phyloP scores from a whole-genome alignment of 2,888 invertebrate species.

The Campoletis raptor region DNA sequence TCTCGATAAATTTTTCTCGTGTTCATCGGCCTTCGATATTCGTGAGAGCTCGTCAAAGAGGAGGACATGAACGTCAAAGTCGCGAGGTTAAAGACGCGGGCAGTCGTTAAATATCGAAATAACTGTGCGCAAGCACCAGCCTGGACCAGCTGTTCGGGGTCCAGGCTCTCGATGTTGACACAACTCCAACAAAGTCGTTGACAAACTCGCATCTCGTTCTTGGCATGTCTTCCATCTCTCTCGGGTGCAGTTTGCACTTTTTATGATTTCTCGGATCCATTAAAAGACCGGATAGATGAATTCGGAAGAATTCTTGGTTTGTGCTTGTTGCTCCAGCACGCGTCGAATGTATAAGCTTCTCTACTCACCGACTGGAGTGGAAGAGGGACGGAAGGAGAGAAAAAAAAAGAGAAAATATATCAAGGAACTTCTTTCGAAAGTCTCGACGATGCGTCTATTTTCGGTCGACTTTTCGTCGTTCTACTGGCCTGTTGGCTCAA shows the following conservation, averaged over 20 bases:
- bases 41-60: constrained; percentile 27
- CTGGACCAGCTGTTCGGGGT: constrained; percentile 82
- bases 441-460: constrained; percentile 64
- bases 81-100: constrained; percentile 52
- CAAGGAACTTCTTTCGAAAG: constrained; percentile 49
- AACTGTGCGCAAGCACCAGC: constrained; percentile 75
- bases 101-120: constrained; percentile 82
- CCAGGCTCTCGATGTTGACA: constrained; percentile 80
- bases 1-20: background rate
- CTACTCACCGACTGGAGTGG: background rate
- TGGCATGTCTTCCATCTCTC: background rate
- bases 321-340: constrained; percentile 31
- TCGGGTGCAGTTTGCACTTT: constrained; percentile 75
- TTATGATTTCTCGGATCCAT: constrained; percentile 81
- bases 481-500: constrained; percentile 39
- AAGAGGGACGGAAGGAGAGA: background rate
- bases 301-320: constrained; percentile 18
- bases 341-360: constrained; percentile 28
- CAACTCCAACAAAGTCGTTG: constrained; percentile 84
- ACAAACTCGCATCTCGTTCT: constrained; percentile 79
- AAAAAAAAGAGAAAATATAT: constrained; percentile 14
- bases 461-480: constrained; percentile 61
- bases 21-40: constrained; percentile 18
- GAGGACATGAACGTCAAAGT: constrained; percentile 40
- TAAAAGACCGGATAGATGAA: constrained; percentile 81